phyloP scores from a whole-genome alignment of 2,113 vertebrate species.

The Sterrhoptilus dennistouni region DNA sequence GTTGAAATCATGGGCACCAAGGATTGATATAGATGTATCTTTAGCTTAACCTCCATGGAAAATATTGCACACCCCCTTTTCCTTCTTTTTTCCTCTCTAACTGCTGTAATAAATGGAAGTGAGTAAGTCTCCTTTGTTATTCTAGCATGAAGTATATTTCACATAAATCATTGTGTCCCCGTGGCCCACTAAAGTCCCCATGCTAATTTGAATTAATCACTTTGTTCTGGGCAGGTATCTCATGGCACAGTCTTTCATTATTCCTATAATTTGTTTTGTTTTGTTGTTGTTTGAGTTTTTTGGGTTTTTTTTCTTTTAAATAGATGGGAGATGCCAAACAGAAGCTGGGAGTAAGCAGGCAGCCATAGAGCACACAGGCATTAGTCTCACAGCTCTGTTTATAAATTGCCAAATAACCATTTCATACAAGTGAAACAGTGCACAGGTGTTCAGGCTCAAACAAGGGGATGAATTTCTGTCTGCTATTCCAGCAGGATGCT shows the following conservation, averaged over 20 bases:
- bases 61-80: neutral
- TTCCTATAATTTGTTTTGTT: neutral
- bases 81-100: neutral
- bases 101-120: slow-evolving; percentile 24
- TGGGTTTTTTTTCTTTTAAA: neutral
- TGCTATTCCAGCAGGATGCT: neutral
- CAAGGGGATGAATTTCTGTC: neutral
- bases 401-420: neutral
- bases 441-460: neutral
- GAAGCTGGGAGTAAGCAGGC: neutral
- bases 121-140: slow-evolving; percentile 32
- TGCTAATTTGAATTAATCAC: slow-evolving; percentile 56
- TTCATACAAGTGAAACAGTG: neutral
- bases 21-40: neutral
- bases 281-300: neutral
- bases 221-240: slow-evolving; percentile 20
- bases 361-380: neutral
- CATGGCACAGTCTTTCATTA: slow-evolving; percentile 5
- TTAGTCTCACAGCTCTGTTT: neutral
- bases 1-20: neutral
- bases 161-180: slow-evolving; percentile 21
- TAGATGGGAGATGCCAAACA: neutral
- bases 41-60: neutral
- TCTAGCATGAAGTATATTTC: slow-evolving; percentile 39
- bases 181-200: neutral